Evolutionary conservation across 2,797 vertebrate genomes (phyloP), one percentile per base, ranked within the genome.

Genomic region (Somateria mollissima): DNA sequence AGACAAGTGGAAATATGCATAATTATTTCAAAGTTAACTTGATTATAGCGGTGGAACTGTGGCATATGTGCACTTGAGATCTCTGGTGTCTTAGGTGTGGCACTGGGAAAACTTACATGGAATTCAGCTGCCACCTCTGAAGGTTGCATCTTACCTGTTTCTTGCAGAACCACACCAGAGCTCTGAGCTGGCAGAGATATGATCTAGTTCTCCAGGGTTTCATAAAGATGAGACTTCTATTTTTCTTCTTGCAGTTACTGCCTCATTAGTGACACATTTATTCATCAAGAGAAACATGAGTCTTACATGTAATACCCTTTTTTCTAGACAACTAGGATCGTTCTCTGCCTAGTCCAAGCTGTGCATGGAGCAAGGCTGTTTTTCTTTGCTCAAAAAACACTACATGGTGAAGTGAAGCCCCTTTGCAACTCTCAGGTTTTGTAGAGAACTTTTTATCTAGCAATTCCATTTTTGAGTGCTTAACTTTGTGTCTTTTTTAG

Each of bases 111-210:
- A 60, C 0, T 4, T 83, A 39, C 19, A 0, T 64, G 81, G 87
- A 91, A 84, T 93, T 93, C 67, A 77, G 57, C 56, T 91, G 58
- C 70, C 53, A 71, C 22, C 75, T 89, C 82, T 74, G 94, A 65
- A 85, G 34, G 65, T 83, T 92, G 95, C 0, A 0, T 85, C 34
- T 91, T 80, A 58, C 58, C 73, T 53, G 56, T 39, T 88, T 90
- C 39, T 77, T 83, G 39, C 88, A 78, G 70, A 13, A 5, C 22
- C 51, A 36, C 47, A 8, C 7, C 3, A 30, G 65, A 89, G 72
- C 61, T 92, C 82, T 65, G 84, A 54, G 53, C 69, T 93, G 81
- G 61, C 75, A 85, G 30, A 53, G 43, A 3, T 32, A 56, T 19
- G 69, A 61, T 80, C 53, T 20, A 20, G 36, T 57, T 85, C 79